Percentiles rank a stretch among this genome's conserved stretches.
phyloP scores from a whole-genome alignment of 1,140 invertebrate species.

The Lutraria rhynchaena region DNA sequence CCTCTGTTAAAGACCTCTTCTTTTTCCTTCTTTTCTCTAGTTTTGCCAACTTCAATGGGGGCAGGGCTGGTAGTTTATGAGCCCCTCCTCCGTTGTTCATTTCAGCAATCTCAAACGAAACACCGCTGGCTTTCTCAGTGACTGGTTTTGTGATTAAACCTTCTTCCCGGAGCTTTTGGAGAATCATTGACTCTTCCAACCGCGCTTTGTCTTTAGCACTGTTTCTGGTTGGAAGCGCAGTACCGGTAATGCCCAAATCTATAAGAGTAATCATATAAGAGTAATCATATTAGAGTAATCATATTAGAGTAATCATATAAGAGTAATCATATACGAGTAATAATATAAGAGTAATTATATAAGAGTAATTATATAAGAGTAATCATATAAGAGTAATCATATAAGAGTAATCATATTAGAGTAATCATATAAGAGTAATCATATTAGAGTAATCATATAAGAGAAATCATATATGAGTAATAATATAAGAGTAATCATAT shows the following conservation, averaged over 20 bases:
- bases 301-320: no score
- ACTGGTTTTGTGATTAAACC: conserved; percentile 78
- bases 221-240: conserved; percentile 70
- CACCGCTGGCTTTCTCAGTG: conserved; percentile 73
- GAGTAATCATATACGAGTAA: no score
- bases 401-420: no score
- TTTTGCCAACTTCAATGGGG: conserved; percentile 68
- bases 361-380: no score
- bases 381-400: no score
- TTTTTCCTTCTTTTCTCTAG: conserved; percentile 71
- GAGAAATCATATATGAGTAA: no score
- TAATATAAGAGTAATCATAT: no score
- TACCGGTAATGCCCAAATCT: conserved; percentile 79
- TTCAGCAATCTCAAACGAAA: conserved; percentile 76
- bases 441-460: no score
- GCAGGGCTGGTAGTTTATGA: conserved; percentile 33
- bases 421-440: no score
- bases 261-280: no score
- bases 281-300: no score
- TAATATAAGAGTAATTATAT: no score
- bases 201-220: conserved; percentile 78
- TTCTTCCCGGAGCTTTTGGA: conserved; percentile 79
- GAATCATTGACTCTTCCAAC: conserved; percentile 77
- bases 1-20: conserved; percentile 70
- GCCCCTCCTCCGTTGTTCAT: conserved; percentile 4